These are phyloP conservation scores for Wasmannia auropunctata DNA, from an alignment of 1,140 invertebrate genomes.

Conservation along the genomic window DNA sequence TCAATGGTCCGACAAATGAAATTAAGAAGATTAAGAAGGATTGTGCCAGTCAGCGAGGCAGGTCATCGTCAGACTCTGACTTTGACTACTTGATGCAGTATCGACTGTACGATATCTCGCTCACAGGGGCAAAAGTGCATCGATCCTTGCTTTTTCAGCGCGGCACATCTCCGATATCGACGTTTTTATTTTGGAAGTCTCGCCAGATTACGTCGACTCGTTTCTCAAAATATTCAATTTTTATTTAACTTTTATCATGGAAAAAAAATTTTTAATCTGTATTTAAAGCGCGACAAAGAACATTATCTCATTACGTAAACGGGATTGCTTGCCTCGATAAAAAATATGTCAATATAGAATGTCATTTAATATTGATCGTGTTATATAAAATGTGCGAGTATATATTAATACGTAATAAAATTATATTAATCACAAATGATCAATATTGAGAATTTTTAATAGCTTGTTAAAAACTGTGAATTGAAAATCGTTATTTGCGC, in stretches of 20 bases:
- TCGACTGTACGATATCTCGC: slow-evolving; percentile 7
- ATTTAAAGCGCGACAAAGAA: background rate
- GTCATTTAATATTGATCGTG: background rate
- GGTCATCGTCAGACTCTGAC: background rate
- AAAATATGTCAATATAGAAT: background rate
- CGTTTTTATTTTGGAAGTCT: background rate
- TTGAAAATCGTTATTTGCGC: background rate
- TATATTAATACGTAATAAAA: background rate
- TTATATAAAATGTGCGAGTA: background rate
- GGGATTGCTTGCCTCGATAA: background rate
- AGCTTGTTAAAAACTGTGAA: background rate
- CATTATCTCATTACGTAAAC: background rate
- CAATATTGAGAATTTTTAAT: background rate
- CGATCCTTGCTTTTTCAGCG: background rate
- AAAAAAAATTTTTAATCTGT: background rate
- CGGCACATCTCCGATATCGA: background rate
- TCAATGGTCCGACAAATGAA: slow-evolving; percentile 4
- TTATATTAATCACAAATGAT: background rate
- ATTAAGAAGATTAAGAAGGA: background rate
- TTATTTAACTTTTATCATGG: background rate
- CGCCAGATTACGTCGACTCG: background rate
- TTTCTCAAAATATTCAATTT: background rate
- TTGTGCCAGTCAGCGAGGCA: background rate
- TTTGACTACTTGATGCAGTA: background rate
- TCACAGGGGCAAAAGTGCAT: slow-evolving; percentile 28